Conservation (phyloP, 2,888 invertebrate genomes). For the Sinotaia quadrata region DNA sequence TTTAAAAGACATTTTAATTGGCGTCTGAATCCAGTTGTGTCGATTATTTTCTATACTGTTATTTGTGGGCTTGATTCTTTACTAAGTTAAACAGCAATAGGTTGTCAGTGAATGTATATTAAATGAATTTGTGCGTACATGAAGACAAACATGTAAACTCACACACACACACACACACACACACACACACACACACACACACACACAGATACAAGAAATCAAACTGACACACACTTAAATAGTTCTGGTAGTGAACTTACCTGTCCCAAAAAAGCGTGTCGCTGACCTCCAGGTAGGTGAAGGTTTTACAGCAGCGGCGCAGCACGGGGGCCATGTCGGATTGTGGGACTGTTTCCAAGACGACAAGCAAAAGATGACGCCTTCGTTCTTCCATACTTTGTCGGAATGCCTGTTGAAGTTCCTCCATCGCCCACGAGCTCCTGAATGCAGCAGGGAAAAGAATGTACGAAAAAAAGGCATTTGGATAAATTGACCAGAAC, state of each 20-base stretch:
- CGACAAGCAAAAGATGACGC: slow-evolving; percentile 83
- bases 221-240: too few relatives aligned
- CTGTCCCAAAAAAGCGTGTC: slow-evolving; percentile 93
- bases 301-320: slow-evolving; percentile 87
- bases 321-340: slow-evolving; percentile 89
- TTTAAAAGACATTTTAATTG: too few relatives aligned
- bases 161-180: too few relatives aligned
- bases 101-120: too few relatives aligned
- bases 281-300: slow-evolving; percentile 87
- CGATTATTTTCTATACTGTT: too few relatives aligned
- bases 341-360: slow-evolving; percentile 87
- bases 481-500: not conserved
- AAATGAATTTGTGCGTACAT: too few relatives aligned
- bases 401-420: slow-evolving; percentile 89
- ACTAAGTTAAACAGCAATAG: too few relatives aligned
- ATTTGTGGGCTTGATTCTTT: too few relatives aligned
- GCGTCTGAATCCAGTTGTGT: too few relatives aligned
- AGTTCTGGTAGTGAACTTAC: not conserved
- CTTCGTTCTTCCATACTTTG: slow-evolving; percentile 80
- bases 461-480: not conserved
- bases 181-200: too few relatives aligned
- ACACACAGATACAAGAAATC: too few relatives aligned
- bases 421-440: slow-evolving; percentile 91
- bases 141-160: too few relatives aligned
- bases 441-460: slow-evolving; percentile 4